phyloP scores from a whole-genome alignment of 2,888 invertebrate genomes.

The Uropetala carovei region DNA sequence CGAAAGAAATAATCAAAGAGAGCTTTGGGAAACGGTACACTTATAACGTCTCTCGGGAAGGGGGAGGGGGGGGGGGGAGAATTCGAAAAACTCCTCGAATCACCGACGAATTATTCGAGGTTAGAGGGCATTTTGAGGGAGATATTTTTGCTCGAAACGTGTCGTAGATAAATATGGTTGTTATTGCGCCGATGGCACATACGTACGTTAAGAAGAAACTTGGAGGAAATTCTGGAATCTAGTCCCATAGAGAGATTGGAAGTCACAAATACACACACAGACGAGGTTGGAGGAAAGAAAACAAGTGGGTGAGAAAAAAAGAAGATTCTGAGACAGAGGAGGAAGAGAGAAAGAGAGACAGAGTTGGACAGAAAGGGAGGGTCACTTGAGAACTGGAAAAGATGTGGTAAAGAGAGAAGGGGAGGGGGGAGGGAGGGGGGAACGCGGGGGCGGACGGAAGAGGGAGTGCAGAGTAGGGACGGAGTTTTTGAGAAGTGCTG shows the following conservation, averaged over 20 bases:
- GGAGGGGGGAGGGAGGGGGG: neutral
- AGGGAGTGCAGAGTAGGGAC: neutral
- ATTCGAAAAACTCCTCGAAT: neutral
- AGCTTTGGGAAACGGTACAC: too few relatives aligned
- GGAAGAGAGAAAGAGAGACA: neutral
- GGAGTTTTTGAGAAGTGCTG: conserved; percentile 32
- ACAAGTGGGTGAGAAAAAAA: neutral
- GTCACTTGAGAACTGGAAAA: neutral
- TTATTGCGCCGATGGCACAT: neutral
- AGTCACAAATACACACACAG: neutral
- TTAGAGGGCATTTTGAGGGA: neutral
- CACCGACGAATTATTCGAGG: neutral
- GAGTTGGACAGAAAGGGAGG: neutral
- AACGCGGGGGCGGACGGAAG: neutral
- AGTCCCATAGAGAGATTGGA: neutral
- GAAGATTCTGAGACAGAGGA: neutral
- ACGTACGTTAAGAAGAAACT: neutral
- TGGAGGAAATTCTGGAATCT: conserved; percentile 5
- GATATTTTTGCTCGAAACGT: neutral
- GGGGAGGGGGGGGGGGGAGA: too few relatives aligned
- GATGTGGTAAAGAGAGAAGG: neutral
- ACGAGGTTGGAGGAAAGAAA: neutral
- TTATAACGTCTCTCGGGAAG: too few relatives aligned
- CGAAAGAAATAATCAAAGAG: too few relatives aligned
- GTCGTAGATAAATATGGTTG: neutral